Evolutionary conservation across 2,888 invertebrate genomes (phyloP).

Genomic region (Apodemia mormo): DNA sequence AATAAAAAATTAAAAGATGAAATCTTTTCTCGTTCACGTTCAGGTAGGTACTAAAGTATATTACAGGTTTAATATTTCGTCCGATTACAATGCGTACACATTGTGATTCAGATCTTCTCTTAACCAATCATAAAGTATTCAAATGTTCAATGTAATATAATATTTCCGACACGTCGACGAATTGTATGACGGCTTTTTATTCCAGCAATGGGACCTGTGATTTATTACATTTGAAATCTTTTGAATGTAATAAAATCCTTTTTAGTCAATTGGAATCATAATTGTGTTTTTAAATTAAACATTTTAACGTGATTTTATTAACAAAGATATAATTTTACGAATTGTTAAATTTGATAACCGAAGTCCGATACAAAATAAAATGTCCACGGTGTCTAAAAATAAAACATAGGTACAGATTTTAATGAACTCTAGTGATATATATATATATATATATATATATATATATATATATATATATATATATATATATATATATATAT

Average conservation of each 20-base stretch:
- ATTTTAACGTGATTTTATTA: neutral
- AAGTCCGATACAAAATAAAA: no score
- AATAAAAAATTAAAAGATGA: no score
- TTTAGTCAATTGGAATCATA: neutral
- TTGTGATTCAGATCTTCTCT: conserved; percentile 77
- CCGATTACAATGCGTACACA: conserved; percentile 77
- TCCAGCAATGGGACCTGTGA: conserved; percentile 44
- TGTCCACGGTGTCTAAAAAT: no score
- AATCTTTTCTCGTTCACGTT: no score
- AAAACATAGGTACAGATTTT: no score
- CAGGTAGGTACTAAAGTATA: neutral
- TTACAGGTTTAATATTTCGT: conserved; percentile 38
- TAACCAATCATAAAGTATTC: conserved; percentile 80
- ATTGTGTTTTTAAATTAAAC: neutral
- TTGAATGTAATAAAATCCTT: conserved; percentile 12
- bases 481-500: no score
- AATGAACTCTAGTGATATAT: no score
- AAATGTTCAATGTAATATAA: conserved; percentile 76
- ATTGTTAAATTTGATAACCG: no score
- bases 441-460: no score
- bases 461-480: no score
- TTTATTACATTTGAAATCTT: conserved; percentile 51
- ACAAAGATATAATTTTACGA: no score
- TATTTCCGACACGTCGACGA: conserved; percentile 73
- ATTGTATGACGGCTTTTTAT: conserved; percentile 48